Evolutionary conservation across 2,888 invertebrate species (phyloP), one percentile per base, ranked within the genome.

Genomic region (Chrysolina americana): DNA sequence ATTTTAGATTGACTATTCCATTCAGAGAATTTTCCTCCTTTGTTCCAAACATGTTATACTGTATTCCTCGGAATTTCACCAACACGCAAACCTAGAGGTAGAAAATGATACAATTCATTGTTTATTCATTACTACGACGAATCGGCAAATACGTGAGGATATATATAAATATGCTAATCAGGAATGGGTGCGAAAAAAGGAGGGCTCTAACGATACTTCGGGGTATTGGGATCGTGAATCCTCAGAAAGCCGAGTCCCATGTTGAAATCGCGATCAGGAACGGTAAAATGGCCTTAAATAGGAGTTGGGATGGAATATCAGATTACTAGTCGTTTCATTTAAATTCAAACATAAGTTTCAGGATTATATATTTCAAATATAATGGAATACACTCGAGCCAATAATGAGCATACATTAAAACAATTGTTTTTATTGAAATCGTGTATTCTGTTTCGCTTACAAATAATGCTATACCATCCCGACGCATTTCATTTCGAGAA

Each of bases 251-350:
- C 23, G 3, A 80, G 80, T 78, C 81, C 81, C 81, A 77, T 76
- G 79, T 79, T 83, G 81, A 81, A 79, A 80, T 82, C 78, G 80
- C 81, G 79, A 81, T 82, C 81, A 81, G 80, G 78, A 77, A 79
- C 80, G 78, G 79, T 78, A 82, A 81, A 81, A 82, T 80, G 78
- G 78, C 77, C 76, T 79, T 78, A 78, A 82, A 81, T 79, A 75
- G 79, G 77, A 77, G 78, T 71, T 71, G 82, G 80, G 82, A 83
- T 84, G 82, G 83, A 84, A 84, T 84, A 84, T 83, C 83, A 82
- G 83, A 83, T 83, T 83, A 53, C 53, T 11, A 10, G 9, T 53
- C 19, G 13, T 17, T 23, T 21, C 19, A 21, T 53, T 21, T 53
- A 21, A 8, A 36, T 36, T 8, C 8, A 36, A 4, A 0, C 36